phyloP scores from a whole-genome alignment of 1,140 invertebrate species.

The Planococcus citri region DNA sequence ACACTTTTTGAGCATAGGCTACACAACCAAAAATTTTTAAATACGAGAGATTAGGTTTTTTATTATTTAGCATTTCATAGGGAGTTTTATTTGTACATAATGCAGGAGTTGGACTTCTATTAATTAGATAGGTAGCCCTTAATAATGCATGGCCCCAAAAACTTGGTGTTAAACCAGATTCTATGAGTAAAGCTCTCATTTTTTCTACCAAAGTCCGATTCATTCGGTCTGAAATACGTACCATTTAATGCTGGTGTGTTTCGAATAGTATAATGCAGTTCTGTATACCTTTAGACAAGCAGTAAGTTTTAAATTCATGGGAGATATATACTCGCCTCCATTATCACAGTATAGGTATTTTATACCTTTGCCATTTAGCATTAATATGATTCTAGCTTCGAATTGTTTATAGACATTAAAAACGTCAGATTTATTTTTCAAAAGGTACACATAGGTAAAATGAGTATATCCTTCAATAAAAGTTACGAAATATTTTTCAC shows the following conservation, averaged over 20 bases:
- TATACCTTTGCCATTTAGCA: neutral
- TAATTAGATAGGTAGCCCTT: constrained; percentile 21
- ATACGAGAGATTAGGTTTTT: constrained; percentile 27
- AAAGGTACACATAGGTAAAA: constrained; percentile 30
- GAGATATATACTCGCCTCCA: constrained; percentile 24
- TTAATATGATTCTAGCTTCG: constrained; percentile 7
- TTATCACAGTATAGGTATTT: constrained; percentile 23
- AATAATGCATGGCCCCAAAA: constrained; percentile 33
- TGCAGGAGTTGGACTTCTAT: constrained; percentile 21
- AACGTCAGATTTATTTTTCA: constrained; percentile 23
- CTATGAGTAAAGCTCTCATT: constrained; percentile 30
- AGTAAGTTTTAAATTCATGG: constrained; percentile 27
- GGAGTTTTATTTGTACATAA: constrained; percentile 22
- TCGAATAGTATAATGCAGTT: constrained; percentile 28
- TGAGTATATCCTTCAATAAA: constrained; percentile 34
- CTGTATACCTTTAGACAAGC: constrained; percentile 29
- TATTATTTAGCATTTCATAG: constrained; percentile 21
- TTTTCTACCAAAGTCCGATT: constrained; percentile 31
- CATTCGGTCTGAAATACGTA: constrained; percentile 31
- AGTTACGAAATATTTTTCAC: constrained; percentile 33
- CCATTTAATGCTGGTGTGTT: constrained; percentile 33
- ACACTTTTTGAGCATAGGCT: neutral
- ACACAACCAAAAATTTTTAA: constrained; percentile 31
- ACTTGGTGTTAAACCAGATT: constrained; percentile 25
- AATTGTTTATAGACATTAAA: constrained; percentile 18